Conservation (phyloP, 2,888 invertebrate species). For the Pseudococcus viburni region DNA sequence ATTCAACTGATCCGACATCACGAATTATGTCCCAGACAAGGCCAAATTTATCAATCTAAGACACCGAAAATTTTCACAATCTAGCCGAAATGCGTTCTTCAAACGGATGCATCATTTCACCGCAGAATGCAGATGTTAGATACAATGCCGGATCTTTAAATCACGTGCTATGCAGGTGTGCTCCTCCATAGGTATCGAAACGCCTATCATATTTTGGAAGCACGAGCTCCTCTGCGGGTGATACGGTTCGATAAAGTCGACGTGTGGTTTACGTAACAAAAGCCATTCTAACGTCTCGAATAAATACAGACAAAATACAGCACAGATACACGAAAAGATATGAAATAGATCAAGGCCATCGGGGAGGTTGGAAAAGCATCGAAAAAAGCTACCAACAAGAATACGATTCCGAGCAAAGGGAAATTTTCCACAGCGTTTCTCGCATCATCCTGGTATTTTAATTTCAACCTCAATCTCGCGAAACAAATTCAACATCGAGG, state of each 20-base stretch:
- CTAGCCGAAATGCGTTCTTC: not conserved
- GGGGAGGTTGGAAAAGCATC: not conserved
- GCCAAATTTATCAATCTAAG: too few relatives aligned
- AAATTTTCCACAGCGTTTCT: not conserved
- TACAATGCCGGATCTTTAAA: slow-evolving; percentile 53
- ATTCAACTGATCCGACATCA: too few relatives aligned
- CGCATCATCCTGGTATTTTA: not conserved
- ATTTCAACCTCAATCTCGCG: not conserved
- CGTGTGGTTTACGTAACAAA: slow-evolving; percentile 50
- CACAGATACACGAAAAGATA: not conserved
- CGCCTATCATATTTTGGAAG: slow-evolving; percentile 50
- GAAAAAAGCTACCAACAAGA: not conserved
- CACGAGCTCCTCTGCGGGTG: slow-evolving; percentile 49
- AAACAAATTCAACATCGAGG: not conserved
- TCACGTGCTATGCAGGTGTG: slow-evolving; percentile 50
- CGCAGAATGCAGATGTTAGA: slow-evolving; percentile 39
- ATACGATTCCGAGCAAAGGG: not conserved
- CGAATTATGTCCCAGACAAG: too few relatives aligned
- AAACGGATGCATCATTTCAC: slow-evolving; percentile 8
- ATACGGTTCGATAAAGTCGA: slow-evolving; percentile 14
- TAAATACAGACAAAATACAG: not conserved
- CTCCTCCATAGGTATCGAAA: slow-evolving; percentile 10
- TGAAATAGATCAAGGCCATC: slow-evolving; percentile 29
- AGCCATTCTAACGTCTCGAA: not conserved
- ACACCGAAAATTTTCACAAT: not conserved